These are phyloP conservation scores for Danio jaintianensis DNA, from an alignment of 2,797 vertebrate species.

Conservation along the genomic window DNA sequence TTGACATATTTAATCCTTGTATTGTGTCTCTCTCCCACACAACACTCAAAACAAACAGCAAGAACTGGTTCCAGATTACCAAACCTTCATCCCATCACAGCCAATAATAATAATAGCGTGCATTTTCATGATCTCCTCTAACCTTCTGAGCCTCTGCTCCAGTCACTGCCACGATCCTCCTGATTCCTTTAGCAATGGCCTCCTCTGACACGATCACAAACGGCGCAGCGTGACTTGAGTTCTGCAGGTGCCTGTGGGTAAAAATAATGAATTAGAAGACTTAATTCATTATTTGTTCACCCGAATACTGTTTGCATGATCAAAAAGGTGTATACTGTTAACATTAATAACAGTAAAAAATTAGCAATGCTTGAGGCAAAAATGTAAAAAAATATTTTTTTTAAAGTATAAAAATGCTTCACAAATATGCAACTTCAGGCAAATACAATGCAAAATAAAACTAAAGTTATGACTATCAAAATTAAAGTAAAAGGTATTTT, in stretches of 20 bases:
- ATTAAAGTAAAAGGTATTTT: too few species aligned
- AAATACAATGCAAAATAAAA: too few species aligned
- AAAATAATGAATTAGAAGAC: not conserved
- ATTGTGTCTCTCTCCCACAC: not conserved
- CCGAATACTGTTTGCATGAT: not conserved
- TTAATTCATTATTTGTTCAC: not conserved
- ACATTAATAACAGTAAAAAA: too few species aligned
- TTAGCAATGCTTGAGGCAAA: too few species aligned
- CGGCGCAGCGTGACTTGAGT: slow-evolving; percentile 87
- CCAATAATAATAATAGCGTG: not conserved
- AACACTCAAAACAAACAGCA: not conserved
- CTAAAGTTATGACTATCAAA: too few species aligned
- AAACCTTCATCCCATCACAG: not conserved
- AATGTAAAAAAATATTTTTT: too few species aligned
- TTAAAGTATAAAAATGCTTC: too few species aligned
- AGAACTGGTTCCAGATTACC: slow-evolving; percentile 5
- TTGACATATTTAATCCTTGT: not conserved
- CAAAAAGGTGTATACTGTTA: not conserved
- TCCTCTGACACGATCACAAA: slow-evolving; percentile 97
- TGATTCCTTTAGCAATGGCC: slow-evolving; percentile 97
- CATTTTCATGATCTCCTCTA: slow-evolving; percentile 48
- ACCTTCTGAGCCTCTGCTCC: slow-evolving; percentile 96
- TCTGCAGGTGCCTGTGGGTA: slow-evolving; percentile 88
- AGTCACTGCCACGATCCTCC: slow-evolving; percentile 94
- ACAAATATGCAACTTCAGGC: too few species aligned